These are phyloP conservation scores for Protonibea diacanthus DNA, from an alignment of 2,797 vertebrate species.

Conservation along the genomic window DNA sequence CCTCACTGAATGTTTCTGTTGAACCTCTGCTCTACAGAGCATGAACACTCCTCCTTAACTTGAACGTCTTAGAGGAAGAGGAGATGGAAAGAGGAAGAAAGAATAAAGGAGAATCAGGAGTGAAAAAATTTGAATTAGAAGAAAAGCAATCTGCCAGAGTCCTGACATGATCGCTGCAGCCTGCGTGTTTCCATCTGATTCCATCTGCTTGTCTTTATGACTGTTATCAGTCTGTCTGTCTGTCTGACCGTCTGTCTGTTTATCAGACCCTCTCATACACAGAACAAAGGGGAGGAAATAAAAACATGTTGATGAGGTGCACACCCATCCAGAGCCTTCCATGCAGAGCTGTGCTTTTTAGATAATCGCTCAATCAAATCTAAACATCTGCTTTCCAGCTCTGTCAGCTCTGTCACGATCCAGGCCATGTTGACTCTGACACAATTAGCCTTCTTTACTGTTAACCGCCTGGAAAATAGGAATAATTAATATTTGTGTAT, in stretches of 20 bases:
- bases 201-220: constrained; percentile 57
- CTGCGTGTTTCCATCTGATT: constrained; percentile 39
- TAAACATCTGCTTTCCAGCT: constrained; percentile 28
- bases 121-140: constrained; percentile 19
- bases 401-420: neutral
- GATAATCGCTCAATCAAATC: constrained; percentile 33
- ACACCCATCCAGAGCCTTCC: constrained; percentile 8
- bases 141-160: constrained; percentile 18
- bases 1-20: neutral
- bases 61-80: neutral
- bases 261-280: constrained; percentile 8
- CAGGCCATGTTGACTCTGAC: constrained; percentile 4
- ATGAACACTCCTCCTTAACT: neutral
- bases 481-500: constrained; percentile 24
- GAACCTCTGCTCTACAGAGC: neutral
- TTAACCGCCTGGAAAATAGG: constrained; percentile 30
- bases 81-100: neutral
- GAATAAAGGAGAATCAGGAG: neutral
- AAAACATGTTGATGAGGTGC: constrained; percentile 19
- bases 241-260: constrained; percentile 35
- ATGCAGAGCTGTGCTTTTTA: neutral
- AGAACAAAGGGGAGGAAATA: constrained; percentile 37
- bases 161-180: constrained; percentile 16
- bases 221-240: constrained; percentile 37
- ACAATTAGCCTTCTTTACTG: constrained; percentile 17